Evolutionary conservation across 2,888 invertebrate genomes (phyloP).

Genomic region (Sarcophaga carnaria): DNA sequence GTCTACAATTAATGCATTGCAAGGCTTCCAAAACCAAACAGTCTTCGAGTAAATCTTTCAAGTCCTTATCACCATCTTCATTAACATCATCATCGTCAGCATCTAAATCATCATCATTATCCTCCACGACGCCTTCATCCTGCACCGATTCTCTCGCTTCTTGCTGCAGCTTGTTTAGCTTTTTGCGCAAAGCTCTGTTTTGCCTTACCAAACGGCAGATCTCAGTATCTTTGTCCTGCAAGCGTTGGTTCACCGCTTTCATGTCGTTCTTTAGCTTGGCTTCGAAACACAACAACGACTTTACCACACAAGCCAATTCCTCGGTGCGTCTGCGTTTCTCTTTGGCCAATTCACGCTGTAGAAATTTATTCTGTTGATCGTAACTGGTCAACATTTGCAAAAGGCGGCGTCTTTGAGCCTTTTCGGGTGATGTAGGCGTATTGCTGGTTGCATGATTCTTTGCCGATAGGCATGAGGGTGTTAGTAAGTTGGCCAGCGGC

Average conservation of each 20-base stretch:
- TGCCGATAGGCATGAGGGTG: slow-evolving; percentile 28
- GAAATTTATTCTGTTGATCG: slow-evolving; percentile 79
- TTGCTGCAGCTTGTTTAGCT: slow-evolving; percentile 70
- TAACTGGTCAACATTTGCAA: slow-evolving; percentile 79
- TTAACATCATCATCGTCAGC: slow-evolving; percentile 49
- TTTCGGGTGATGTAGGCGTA: slow-evolving; percentile 69
- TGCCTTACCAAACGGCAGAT: slow-evolving; percentile 79
- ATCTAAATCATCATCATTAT: not conserved
- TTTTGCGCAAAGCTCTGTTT: slow-evolving; percentile 78
- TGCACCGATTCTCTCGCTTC: slow-evolving; percentile 70
- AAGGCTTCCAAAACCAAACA: slow-evolving; percentile 79
- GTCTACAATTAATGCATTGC: slow-evolving; percentile 81
- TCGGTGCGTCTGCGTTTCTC: slow-evolving; percentile 80
- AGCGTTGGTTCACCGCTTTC: slow-evolving; percentile 79
- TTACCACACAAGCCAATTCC: slow-evolving; percentile 80
- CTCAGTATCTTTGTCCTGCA: slow-evolving; percentile 79
- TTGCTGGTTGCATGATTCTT: not conserved
- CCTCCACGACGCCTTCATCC: slow-evolving; percentile 75
- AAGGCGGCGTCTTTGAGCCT: slow-evolving; percentile 76
- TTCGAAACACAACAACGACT: slow-evolving; percentile 80
- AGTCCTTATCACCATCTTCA: slow-evolving; percentile 70
- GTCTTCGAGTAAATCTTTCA: slow-evolving; percentile 65
- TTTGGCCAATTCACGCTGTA: slow-evolving; percentile 79
- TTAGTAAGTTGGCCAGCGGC: slow-evolving; percentile 32
- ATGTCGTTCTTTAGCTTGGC: slow-evolving; percentile 81